Evolutionary conservation across 2,797 vertebrate genomes (phyloP).

Genomic region (Gymnoscopelus microlampas): DNA sequence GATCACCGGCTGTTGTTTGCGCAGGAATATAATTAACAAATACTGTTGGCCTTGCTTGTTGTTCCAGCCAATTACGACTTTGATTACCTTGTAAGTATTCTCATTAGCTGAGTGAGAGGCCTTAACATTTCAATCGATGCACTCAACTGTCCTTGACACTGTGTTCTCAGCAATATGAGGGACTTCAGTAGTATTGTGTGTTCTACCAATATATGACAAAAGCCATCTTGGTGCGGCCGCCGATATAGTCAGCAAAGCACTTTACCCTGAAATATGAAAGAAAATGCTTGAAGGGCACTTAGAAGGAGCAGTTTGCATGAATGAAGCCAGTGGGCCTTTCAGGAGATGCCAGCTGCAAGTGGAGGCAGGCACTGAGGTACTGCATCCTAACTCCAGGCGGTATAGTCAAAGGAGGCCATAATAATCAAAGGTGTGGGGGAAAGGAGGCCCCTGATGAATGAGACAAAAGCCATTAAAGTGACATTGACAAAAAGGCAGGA

Average conservation of each 20-base stretch:
- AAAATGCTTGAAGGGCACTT: constrained; percentile 23
- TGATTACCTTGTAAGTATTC: neutral
- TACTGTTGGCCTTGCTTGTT: constrained; percentile 4
- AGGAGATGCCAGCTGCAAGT: neutral
- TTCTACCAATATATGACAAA: neutral
- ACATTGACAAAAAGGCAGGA: constrained; percentile 69
- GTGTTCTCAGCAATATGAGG: neutral
- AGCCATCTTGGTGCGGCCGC: neutral
- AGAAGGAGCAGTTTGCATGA: constrained; percentile 13
- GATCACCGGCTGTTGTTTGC: constrained; percentile 14
- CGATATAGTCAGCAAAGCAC: constrained; percentile 8
- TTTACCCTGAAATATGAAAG: constrained; percentile 23
- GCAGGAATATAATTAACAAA: constrained; percentile 8
- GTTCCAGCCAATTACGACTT: neutral
- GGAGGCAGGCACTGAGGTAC: neutral
- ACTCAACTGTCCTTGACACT: constrained; percentile 25
- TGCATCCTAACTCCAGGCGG: neutral
- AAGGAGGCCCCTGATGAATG: constrained; percentile 53
- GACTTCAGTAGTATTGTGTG: constrained; percentile 1
- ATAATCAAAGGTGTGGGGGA: constrained; percentile 7
- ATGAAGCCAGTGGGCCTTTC: constrained; percentile 12
- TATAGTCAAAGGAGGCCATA: constrained; percentile 19
- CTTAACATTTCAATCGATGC: neutral
- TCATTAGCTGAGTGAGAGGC: neutral
- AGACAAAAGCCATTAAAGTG: constrained; percentile 51